phyloP scores from a whole-genome alignment of 2,888 invertebrate genomes.

The Isotomurus palustris region DNA sequence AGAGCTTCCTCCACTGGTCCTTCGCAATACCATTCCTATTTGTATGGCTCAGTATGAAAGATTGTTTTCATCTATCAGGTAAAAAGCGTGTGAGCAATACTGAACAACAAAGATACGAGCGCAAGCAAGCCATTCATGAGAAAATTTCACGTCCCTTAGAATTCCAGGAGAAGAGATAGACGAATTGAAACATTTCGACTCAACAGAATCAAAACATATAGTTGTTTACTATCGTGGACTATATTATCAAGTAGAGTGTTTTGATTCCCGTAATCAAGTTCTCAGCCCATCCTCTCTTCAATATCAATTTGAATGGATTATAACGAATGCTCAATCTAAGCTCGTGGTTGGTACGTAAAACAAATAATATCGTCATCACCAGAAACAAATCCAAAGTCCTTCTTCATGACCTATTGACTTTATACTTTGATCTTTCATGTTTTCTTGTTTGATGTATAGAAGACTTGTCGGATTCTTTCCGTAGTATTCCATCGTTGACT shows the following conservation, averaged over 20 bases:
- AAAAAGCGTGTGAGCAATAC: constrained; percentile 20
- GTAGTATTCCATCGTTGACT: constrained; percentile 51
- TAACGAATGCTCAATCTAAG: constrained; percentile 49
- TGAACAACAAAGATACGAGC: too few species aligned
- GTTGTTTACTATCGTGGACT: constrained; percentile 51
- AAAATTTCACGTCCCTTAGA: constrained; percentile 43
- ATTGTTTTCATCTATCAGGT: constrained; percentile 53
- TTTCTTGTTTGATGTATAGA: constrained; percentile 3
- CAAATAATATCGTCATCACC: too few species aligned
- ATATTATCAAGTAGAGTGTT: constrained; percentile 51
- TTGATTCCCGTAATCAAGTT: constrained; percentile 50
- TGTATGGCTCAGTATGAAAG: constrained; percentile 55
- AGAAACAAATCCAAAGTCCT: too few species aligned
- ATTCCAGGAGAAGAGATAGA: constrained; percentile 53
- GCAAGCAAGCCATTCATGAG: not conserved
- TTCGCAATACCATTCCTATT: constrained; percentile 53
- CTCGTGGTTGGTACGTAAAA: constrained; percentile 11
- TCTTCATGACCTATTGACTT: too few species aligned
- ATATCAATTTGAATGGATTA: constrained; percentile 51
- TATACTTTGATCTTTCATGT: not conserved
- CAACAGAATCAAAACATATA: constrained; percentile 52
- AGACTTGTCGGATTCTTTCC: constrained; percentile 47
- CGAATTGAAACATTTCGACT: constrained; percentile 50
- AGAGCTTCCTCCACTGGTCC: constrained; percentile 52
- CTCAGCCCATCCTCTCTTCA: constrained; percentile 50